These are phyloP conservation scores for Cephus spinipes DNA, from an alignment of 2,888 invertebrate genomes.

Conservation along the genomic window DNA sequence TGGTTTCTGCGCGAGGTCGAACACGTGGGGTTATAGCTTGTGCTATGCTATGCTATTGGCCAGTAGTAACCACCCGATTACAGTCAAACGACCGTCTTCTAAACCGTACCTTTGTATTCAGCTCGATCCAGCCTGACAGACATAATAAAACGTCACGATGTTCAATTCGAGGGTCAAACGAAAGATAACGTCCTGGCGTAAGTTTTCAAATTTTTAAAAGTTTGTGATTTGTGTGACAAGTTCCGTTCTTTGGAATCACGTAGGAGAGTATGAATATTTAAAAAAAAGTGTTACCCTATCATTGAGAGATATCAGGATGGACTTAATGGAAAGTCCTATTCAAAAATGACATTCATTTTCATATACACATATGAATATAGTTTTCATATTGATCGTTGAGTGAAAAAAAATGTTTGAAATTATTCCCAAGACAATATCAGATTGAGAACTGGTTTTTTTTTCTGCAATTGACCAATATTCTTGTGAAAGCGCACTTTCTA, in stretches of 20 bases:
- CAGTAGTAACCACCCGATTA: conserved; percentile 5
- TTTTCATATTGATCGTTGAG: neutral
- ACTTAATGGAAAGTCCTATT: neutral
- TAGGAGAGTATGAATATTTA: neutral
- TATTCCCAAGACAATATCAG: neutral
- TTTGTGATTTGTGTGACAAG: neutral
- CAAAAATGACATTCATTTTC: too few species aligned
- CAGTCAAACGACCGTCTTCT: neutral
- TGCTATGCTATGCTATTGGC: neutral
- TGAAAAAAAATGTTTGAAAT: neutral
- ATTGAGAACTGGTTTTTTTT: neutral
- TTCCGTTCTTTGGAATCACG: neutral
- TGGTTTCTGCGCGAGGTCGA: conserved; percentile 4
- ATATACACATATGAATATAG: neutral
- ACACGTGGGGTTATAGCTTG: conserved; percentile 1
- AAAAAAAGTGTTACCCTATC: neutral
- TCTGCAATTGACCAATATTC: neutral
- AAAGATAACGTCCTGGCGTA: conserved; percentile 18
- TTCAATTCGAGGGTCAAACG: conserved; percentile 20
- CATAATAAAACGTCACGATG: conserved; percentile 4
- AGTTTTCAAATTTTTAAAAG: neutral
- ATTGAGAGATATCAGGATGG: neutral
- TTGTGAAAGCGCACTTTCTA: neutral
- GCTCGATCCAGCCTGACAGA: neutral
- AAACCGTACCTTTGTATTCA: neutral